Conservation (phyloP, 2,113 vertebrate genomes). For the Megaceryle maxima region DNA sequence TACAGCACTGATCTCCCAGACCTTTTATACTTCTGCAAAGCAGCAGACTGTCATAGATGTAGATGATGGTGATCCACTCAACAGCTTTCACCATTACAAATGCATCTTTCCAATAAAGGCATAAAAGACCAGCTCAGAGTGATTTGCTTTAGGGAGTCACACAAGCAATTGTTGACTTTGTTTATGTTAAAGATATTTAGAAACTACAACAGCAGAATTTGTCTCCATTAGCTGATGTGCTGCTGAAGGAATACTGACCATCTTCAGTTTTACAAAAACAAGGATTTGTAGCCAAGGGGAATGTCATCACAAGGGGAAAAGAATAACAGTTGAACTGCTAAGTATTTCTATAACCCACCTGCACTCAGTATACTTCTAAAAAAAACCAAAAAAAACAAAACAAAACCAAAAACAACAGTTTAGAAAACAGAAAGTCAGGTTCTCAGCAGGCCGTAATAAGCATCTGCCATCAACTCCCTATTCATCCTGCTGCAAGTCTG, state of each 20-base stretch:
- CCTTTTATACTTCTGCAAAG: neutral
- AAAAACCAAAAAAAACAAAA: neutral
- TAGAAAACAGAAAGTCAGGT: neutral
- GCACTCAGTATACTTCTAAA: neutral
- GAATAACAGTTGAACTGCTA: neutral
- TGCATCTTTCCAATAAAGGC: neutral
- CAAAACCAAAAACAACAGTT: neutral
- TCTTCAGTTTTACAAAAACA: neutral
- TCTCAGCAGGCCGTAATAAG: neutral
- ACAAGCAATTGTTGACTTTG: neutral
- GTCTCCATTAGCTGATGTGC: neutral
- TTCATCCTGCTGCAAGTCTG: neutral
- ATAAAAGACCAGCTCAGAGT: neutral
- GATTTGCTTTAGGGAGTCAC: neutral
- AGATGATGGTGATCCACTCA: neutral
- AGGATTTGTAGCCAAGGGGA: neutral
- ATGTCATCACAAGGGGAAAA: neutral
- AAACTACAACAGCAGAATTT: neutral
- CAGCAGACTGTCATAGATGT: too few species aligned
- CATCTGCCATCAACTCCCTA: neutral
- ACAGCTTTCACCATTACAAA: neutral
- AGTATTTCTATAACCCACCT: neutral
- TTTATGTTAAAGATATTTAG: neutral
- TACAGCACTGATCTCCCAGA: neutral
- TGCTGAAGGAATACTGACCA: neutral